Conservation (phyloP, 2,797 vertebrate species). For the Schizopygopsis pylzovi region DNA sequence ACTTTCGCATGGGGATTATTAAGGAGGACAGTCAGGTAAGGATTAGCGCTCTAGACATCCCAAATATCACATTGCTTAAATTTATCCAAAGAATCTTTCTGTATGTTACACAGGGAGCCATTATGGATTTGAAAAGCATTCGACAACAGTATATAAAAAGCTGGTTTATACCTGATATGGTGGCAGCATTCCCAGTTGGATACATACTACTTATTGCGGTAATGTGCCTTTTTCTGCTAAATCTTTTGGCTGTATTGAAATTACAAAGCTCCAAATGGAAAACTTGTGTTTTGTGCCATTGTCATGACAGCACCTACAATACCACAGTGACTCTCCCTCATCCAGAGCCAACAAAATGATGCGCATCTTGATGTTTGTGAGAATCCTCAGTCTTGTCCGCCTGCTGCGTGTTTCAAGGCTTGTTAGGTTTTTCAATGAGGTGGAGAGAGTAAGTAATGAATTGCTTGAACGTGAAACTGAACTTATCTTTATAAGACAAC, state of each 20-base stretch:
- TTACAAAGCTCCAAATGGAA: background rate
- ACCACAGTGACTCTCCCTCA: slow-evolving; percentile 72
- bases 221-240: slow-evolving; percentile 51
- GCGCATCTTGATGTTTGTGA: slow-evolving; percentile 82
- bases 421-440: slow-evolving; percentile 82
- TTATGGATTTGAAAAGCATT: slow-evolving; percentile 80
- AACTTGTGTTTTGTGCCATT: slow-evolving; percentile 9
- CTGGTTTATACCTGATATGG: slow-evolving; percentile 82
- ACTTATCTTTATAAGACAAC: background rate
- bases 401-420: slow-evolving; percentile 79
- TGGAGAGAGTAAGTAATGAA: slow-evolving; percentile 76
- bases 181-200: slow-evolving; percentile 81
- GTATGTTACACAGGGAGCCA: slow-evolving; percentile 71
- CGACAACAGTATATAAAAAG: slow-evolving; percentile 78
- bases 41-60: background rate
- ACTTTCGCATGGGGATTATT: slow-evolving; percentile 83
- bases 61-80: background rate
- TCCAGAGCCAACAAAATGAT: slow-evolving; percentile 80
- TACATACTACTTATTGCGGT: slow-evolving; percentile 82
- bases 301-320: slow-evolving; percentile 71
- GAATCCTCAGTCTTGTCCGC: slow-evolving; percentile 79
- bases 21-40: slow-evolving; percentile 79
- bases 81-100: slow-evolving; percentile 30
- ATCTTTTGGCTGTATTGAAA: background rate
- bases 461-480: background rate